Evolutionary conservation across 2,797 vertebrate genomes (phyloP), one percentile per base, ranked within the genome.

Genomic region (Chaenodraco wilsoni): DNA sequence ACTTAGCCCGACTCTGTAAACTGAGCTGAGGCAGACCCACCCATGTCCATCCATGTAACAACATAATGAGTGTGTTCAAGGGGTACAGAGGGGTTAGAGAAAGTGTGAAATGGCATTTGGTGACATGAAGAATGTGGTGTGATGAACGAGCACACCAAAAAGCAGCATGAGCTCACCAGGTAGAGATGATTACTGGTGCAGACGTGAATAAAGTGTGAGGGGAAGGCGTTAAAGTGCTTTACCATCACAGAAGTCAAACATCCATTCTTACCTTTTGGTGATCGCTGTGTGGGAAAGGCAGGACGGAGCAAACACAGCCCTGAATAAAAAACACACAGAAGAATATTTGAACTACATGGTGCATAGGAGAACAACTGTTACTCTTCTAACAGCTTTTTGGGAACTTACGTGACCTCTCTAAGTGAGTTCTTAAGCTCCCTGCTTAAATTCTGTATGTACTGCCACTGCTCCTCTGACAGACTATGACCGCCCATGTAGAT

Each of bases 281-380:
- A 96, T 94, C 75, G 94, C 58, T 45, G 91, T 95, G 88, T 96
- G 96, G 66, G 96, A 95, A 72, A 96, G 90, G 83, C 96, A 96
- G n/a, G 95, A 96, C 0, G 95, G 95, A 23, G 95, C 95, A 60
- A 96, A 96, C 45, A 94, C 94, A 33, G 94, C 95, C 72, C 96
- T 96, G 70, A 76, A 88, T 88, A 71, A 52, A 65, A 55, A 65
- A 87, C 0, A 77, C 21, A 83, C 15, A 70, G 17, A 41, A 70
- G n/a, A 79, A 49, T 4, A 8, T 3, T 12, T 43, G 2, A 31
- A 8, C 50, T 44, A 65, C 54, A n/a, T 9, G 15, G 0, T 50
- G 3, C 33, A 15, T 37, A 27, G 59, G 17, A 43, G 19, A 72
- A 50, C 2, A 12, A 7, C 2, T 49, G 37, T 48, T 13, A 5